These are phyloP conservation scores for Eonycteris spelaea DNA, from an alignment of 2,113 vertebrate species.

Conservation along the genomic window DNA sequence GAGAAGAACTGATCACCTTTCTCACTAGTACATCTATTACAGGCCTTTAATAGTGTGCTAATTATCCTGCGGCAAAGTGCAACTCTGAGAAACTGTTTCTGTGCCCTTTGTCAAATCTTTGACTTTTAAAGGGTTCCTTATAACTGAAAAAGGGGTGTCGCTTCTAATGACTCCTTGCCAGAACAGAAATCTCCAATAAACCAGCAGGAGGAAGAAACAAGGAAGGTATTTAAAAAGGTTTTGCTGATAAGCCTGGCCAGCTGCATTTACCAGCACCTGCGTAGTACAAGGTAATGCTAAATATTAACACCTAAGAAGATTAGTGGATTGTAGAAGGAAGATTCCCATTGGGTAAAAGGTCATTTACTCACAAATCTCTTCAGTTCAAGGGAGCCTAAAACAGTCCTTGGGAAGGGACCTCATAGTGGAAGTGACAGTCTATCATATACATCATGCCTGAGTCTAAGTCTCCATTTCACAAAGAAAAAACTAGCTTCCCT, in stretches of 20 bases:
- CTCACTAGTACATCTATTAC: background rate
- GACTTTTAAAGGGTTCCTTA: background rate
- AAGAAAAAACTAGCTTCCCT: background rate
- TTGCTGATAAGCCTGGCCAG: background rate
- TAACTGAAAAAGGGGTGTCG: background rate
- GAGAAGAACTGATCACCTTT: background rate
- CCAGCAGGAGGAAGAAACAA: background rate
- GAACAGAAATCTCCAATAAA: background rate
- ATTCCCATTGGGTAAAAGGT: constrained; percentile 43
- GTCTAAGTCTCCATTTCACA: background rate
- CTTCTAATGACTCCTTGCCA: background rate
- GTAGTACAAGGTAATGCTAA: constrained; percentile 28
- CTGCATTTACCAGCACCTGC: background rate
- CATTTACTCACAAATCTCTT: constrained; percentile 22
- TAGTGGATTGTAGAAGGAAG: background rate
- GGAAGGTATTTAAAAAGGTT: background rate
- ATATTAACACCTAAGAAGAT: constrained; percentile 62
- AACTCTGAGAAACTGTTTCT: background rate
- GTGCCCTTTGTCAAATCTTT: background rate
- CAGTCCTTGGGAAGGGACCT: background rate
- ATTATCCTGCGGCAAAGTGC: background rate
- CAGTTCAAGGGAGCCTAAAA: background rate
- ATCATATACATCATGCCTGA: background rate
- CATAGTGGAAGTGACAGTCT: background rate
- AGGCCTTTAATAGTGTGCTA: background rate